Evolutionary conservation across 23 tunicate species (phyloP), one percentile per base, ranked within the genome.

Genomic region (Ciona savignyi): DNA sequence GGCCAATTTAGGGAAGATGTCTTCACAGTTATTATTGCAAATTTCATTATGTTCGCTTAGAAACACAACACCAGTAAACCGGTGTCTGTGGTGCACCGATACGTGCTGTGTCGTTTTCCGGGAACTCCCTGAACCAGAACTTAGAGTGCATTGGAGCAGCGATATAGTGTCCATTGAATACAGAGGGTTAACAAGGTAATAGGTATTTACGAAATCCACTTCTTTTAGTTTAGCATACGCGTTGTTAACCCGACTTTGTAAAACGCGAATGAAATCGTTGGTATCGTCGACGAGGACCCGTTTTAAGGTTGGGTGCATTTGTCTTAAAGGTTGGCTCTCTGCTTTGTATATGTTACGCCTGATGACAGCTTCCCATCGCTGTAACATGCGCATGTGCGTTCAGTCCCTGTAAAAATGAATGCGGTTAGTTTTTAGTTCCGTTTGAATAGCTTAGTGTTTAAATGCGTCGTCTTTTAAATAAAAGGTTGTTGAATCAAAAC

Each of bases 81-180:
- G 34, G n/a, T 81, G 78, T 27, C 85, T 29, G 0, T 77, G 82
- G 26, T 67, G 35, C 25, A 68, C 35, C 23, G 72, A 68, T 6
- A 68, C 56, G 15, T 42, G 56, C 56, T 42, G 56, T 42, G 56
- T 68, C 27, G 72, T 68, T 24, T 65, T 65, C 6, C 23, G 34
- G 42, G 35, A 6, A 24, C 4, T 11, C 29, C 26, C 48, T 3
- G 48, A 23, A 9, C 49, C 49, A 15, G 23, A 20, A 1, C 66
- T 33, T 32, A 29, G 34, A 1, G 24, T 66, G 25, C 62, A 66
- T 2, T 30, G 25, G 25, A 77, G 20, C 23, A 29, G 78, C 27
- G 78, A 74, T 1, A 74, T 62, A 2, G 78, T 21, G 32, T 77
- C 81, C 32, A 35, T 35, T 1, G 81, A 66, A 25, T 61, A 27